phyloP scores from a whole-genome alignment of 2,113 vertebrate genomes.

The Ammospiza nelsoni region DNA sequence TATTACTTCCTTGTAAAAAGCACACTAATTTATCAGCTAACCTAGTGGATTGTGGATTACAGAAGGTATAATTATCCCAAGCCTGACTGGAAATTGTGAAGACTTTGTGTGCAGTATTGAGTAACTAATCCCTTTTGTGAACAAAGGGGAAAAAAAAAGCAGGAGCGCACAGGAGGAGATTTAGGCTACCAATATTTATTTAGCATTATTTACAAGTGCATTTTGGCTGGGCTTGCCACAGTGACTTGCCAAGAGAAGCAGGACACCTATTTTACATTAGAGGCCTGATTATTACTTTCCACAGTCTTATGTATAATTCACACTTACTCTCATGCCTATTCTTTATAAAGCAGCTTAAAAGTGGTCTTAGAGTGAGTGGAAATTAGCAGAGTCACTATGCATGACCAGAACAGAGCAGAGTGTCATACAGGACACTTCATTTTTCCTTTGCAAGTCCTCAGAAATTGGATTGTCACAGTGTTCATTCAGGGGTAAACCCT shows the following conservation, averaged over 20 bases:
- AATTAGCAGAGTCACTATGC: neutral
- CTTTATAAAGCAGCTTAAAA: neutral
- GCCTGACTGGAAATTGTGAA: neutral
- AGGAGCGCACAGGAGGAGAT: neutral
- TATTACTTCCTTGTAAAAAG: neutral
- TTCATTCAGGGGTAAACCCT: neutral
- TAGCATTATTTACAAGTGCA: neutral
- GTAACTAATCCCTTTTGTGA: neutral
- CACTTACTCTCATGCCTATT: neutral
- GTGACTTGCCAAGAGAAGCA: neutral
- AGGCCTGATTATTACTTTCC: neutral
- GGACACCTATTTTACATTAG: neutral
- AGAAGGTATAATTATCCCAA: slow-evolving; percentile 31
- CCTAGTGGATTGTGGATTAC: slow-evolving; percentile 12
- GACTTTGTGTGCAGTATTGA: neutral
- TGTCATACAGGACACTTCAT: neutral
- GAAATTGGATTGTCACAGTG: neutral
- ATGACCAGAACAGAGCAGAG: neutral
- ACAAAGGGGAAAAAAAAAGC: neutral
- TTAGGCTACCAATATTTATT: neutral
- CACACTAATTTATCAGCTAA: slow-evolving; percentile 24
- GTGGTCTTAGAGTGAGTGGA: neutral
- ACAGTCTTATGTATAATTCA: neutral
- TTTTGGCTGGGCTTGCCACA: neutral
- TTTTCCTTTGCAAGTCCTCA: neutral